Evolutionary conservation across 2,888 invertebrate genomes (phyloP).

Genomic region (Pogonocherus hispidulus): DNA sequence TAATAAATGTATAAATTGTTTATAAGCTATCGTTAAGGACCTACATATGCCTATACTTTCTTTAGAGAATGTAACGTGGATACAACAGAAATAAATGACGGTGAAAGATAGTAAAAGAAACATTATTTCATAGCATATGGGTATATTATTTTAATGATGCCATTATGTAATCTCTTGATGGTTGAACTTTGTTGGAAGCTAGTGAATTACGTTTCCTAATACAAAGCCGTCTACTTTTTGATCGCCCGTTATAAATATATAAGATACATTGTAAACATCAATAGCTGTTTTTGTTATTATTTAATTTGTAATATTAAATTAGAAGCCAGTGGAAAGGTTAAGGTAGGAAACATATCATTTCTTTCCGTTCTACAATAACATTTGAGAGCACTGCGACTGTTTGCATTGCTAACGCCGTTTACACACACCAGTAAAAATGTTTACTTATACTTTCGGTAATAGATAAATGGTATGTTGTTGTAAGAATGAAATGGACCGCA

Average conservation of each 20-base stretch:
- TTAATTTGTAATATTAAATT: constrained; percentile 53
- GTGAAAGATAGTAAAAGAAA: too few relatives aligned
- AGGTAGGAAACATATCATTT: constrained; percentile 54
- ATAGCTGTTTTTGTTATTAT: constrained; percentile 47
- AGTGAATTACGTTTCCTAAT: neutral
- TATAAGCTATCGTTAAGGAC: too few relatives aligned
- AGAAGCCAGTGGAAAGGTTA: constrained; percentile 43
- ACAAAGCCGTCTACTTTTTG: neutral
- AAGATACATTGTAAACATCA: constrained; percentile 17
- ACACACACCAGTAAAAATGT: constrained; percentile 63
- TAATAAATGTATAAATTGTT: too few relatives aligned
- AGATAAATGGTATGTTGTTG: constrained; percentile 65
- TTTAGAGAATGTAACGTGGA: too few relatives aligned
- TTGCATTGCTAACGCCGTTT: constrained; percentile 64
- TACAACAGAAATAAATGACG: too few relatives aligned
- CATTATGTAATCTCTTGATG: too few relatives aligned
- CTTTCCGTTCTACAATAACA: constrained; percentile 57
- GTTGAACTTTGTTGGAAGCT: too few relatives aligned
- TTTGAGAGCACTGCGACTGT: constrained; percentile 60
- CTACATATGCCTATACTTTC: too few relatives aligned
- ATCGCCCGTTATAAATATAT: neutral
- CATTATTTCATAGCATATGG: too few relatives aligned
- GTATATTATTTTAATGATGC: too few relatives aligned
- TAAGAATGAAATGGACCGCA: constrained; percentile 60
- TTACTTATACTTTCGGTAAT: constrained; percentile 68